Percentiles rank a stretch among this genome's conserved stretches.
phyloP scores from a whole-genome alignment of 1,140 invertebrate genomes.

The Pygmarrhopalites habei region DNA sequence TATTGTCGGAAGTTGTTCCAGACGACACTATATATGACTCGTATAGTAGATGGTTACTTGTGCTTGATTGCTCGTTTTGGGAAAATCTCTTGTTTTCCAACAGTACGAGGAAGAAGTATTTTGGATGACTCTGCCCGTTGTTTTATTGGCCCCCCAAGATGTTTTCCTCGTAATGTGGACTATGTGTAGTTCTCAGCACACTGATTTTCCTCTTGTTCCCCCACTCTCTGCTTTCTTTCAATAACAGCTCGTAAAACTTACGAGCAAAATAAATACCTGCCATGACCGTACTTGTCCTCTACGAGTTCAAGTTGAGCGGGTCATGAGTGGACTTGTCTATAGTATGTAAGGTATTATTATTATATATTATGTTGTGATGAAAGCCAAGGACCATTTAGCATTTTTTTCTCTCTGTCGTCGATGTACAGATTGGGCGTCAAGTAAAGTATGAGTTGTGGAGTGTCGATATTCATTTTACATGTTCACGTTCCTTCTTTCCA shows the following conservation, averaged over 20 bases:
- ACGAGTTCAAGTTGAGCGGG: too few relatives aligned
- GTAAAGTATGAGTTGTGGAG: too few relatives aligned
- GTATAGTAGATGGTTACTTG: neutral
- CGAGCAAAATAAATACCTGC: slow-evolving; percentile 20
- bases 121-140: slow-evolving; percentile 16
- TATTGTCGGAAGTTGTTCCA: too few relatives aligned
- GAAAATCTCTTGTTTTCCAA: slow-evolving; percentile 19
- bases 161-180: slow-evolving; percentile 10
- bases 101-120: slow-evolving; percentile 13
- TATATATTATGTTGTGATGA: too few relatives aligned
- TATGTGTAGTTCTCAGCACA: neutral
- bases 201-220: neutral
- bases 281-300: slow-evolving; percentile 11
- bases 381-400: too few relatives aligned
- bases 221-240: slow-evolving; percentile 24
- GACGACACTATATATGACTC: too few relatives aligned
- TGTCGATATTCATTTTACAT: too few relatives aligned
- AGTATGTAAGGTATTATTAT: neutral
- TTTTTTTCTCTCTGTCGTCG: too few relatives aligned
- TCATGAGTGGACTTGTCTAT: neutral
- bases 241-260: slow-evolving; percentile 29
- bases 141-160: slow-evolving; percentile 35
- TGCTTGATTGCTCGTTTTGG: slow-evolving; percentile 16
- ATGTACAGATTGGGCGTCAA: too few relatives aligned
- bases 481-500: too few relatives aligned